Base-by-base conservation (phyloP, 2,113 vertebrate genomes). In the Meles meles region DNA sequence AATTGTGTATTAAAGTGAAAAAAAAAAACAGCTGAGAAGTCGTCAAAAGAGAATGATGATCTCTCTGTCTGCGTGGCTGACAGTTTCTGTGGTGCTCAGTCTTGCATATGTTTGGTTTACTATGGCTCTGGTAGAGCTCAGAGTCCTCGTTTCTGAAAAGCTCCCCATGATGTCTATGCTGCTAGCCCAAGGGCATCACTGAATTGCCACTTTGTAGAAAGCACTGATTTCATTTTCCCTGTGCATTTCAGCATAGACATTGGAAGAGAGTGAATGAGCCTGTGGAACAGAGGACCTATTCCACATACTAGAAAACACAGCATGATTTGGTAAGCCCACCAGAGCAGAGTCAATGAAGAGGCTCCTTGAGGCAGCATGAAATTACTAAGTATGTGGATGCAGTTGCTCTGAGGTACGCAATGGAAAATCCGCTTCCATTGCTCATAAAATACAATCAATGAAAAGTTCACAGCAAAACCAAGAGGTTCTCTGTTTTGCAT, bases 81-180 rank as follows among this genome's bases (percentile, higher is more conserved):
- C 9, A 3, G 25, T 3, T 31, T 91, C 67, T 17, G 18, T 31
- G 44, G 14, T 11, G 1, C n/a, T 20, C 6, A 83, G 14, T 3
- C 9, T 1, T 6, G n/a, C 3, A 1, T 2, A 5, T 2, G 0
- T 72, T 31, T 15, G 23, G 31, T 27, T 55, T 47, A 11, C 2
- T 6, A 11, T 9, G 3, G n/a, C 18, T 31, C 2, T 34, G 37
- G 9, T 13, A 10, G 34, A 49, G 29, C 52, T 44, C 7, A 7
- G 11, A 37, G 11, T n/a, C 71, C 49, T 27, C 1, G 2, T 47
- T 82, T 82, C 55, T 47, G 31, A 67, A 47, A 39, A 34, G 17
- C 4, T 82, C n/a, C 65, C 6, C 2, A 4, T 27, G 31, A 27
- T 9, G n/a, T 4, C 17, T 5, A 23, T 1, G 42, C 23, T 27